phyloP scores from a whole-genome alignment of 2,113 vertebrate species.

The Phodopus roborovskii region DNA sequence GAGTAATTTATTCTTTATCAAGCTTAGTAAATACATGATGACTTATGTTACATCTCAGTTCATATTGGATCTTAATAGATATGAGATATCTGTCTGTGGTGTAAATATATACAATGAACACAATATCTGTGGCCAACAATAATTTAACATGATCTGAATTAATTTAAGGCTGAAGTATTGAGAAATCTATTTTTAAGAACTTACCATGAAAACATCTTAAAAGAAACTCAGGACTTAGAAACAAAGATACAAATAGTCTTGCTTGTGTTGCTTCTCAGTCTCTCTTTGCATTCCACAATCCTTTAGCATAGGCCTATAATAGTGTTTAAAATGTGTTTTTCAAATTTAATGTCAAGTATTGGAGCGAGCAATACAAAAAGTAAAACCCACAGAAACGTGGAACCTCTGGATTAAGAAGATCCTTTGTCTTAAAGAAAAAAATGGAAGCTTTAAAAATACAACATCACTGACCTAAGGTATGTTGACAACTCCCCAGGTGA shows the following conservation, averaged over 20 bases:
- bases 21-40: neutral
- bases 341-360: conserved; percentile 23
- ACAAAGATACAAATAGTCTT: conserved; percentile 41
- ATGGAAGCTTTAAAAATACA: neutral
- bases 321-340: neutral
- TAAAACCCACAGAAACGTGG: conserved; percentile 11
- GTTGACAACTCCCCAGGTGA: conserved; percentile 39
- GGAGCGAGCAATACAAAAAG: conserved; percentile 10
- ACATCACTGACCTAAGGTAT: conserved; percentile 33
- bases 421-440: conserved; percentile 48
- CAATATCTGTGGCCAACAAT: neutral
- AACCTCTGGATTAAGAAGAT: neutral
- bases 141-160: conserved; percentile 49
- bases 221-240: conserved; percentile 25
- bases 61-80: neutral
- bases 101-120: conserved; percentile 33
- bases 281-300: neutral
- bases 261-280: neutral
- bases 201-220: conserved; percentile 18
- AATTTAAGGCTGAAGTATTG: conserved; percentile 41
- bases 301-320: conserved; percentile 14
- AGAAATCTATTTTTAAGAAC: conserved; percentile 52
- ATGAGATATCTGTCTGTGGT: neutral
- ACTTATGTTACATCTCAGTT: conserved; percentile 29
- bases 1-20: conserved; percentile 35